phyloP scores from a whole-genome alignment of 1,140 invertebrate genomes.

The Euura lappo region DNA sequence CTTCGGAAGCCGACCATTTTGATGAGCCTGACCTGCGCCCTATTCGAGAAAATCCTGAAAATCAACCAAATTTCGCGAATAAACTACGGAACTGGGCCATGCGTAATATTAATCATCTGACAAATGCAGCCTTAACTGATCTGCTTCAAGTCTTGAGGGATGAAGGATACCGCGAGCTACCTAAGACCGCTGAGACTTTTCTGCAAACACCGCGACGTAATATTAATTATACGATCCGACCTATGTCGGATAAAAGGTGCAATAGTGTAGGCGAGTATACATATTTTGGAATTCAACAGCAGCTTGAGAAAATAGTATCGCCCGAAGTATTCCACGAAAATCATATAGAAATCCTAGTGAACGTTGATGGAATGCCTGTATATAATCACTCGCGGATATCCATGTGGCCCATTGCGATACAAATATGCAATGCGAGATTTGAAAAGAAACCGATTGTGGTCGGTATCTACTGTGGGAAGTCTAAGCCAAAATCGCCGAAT shows the following conservation, averaged over 20 bases:
- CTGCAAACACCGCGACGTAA: slow-evolving; percentile 5
- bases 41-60: no score
- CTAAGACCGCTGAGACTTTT: slow-evolving; percentile 15
- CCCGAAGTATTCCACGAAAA: slow-evolving; percentile 21
- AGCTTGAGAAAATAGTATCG: slow-evolving; percentile 22
- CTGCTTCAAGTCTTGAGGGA: slow-evolving; percentile 1
- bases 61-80: not conserved
- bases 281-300: slow-evolving; percentile 27
- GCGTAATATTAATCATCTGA: not conserved
- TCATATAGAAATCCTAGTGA: slow-evolving; percentile 25
- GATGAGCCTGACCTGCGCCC: no score
- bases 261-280: slow-evolving; percentile 16
- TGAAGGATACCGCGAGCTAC: slow-evolving; percentile 7
- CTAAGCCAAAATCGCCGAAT: slow-evolving; percentile 14
- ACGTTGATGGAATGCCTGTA: slow-evolving; percentile 27
- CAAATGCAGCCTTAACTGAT: not conserved
- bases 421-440: slow-evolving; percentile 8
- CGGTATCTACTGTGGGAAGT: slow-evolving; percentile 16
- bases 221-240: not conserved
- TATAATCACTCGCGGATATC: slow-evolving; percentile 16
- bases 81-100: slow-evolving; percentile 8
- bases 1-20: no score
- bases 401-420: slow-evolving; percentile 21
- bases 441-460: slow-evolving; percentile 13
- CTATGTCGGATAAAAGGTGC: not conserved